Base-by-base conservation (phyloP, 2,888 invertebrate species). In the Exephanes ischioxanthus region DNA sequence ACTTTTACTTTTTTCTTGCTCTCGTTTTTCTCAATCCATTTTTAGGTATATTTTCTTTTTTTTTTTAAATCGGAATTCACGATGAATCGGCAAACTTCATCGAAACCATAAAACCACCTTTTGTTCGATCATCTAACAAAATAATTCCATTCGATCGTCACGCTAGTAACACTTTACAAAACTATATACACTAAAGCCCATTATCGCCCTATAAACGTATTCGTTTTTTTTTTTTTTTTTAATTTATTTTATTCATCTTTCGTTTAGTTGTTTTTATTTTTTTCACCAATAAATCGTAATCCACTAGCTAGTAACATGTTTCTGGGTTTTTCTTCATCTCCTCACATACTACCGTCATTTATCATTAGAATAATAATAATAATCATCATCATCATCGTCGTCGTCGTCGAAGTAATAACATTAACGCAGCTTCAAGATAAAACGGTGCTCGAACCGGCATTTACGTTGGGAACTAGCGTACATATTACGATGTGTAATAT, bases 171-270 rank as follows among this genome's bases (percentile, higher is more conserved):
- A 93, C 92, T 93, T 93, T 93, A 93, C 91, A 94, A 93, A 94
- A 94, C 93, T 94, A 94, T 94, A 90, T 94, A 93, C 94, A 93
- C 93, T 93, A 93, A 93, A 93, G 92, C 93, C 90, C 89, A 91
- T 93, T 91, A 89, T 89, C 88, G 87, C 82, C 89, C 91, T 92
- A 91, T 88, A 91, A 91, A 92, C 89, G 85, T 89, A 76, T 83
- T 89, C 80, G 86, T 89, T 88, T 90, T 89, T 88, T 89, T 78
- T 88, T 89, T 78, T 76, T 51, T 80, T 71, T 80, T 53, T 67
- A 75, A 71, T 72, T 86, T 67, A 72, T 83, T 80, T 86, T 83
- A 77, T 86, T 80, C 53, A 63, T 77, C 80, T 83, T 80, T 87
- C 6, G 77, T 72, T 80, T 63, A 83, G 80, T 79, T 85, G 61